phyloP scores from a whole-genome alignment of 1,140 invertebrate species.

The Panulirus ornatus region DNA sequence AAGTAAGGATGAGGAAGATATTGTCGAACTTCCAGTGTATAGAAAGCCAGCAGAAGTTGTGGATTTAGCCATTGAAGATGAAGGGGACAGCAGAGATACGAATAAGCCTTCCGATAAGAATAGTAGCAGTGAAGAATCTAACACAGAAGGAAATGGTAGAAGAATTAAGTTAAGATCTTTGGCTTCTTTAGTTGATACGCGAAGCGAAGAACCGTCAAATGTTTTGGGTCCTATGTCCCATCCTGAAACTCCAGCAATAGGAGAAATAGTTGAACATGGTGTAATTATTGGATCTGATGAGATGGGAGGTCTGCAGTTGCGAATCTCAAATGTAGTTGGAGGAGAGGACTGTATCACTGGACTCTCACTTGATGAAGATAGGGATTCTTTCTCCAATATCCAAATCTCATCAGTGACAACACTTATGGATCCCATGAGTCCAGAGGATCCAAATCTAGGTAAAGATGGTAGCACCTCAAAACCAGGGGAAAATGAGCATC shows the following conservation, averaged over 20 bases:
- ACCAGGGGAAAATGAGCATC: background rate
- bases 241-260: slow-evolving; percentile 56
- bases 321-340: slow-evolving; percentile 75
- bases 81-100: slow-evolving; percentile 16
- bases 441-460: slow-evolving; percentile 55
- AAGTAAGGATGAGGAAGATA: slow-evolving; percentile 33
- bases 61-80: slow-evolving; percentile 50
- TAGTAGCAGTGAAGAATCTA: background rate
- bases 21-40: slow-evolving; percentile 53
- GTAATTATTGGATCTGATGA: slow-evolving; percentile 69
- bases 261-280: slow-evolving; percentile 73
- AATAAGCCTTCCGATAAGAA: background rate
- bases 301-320: slow-evolving; percentile 69
- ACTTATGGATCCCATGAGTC: slow-evolving; percentile 67
- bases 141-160: slow-evolving; percentile 7
- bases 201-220: slow-evolving; percentile 2
- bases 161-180: slow-evolving; percentile 53
- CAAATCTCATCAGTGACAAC: slow-evolving; percentile 73
- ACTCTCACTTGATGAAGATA: slow-evolving; percentile 66
- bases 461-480: background rate
- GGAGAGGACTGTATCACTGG: slow-evolving; percentile 74
- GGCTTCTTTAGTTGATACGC: slow-evolving; percentile 51
- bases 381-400: slow-evolving; percentile 68
- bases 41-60: slow-evolving; percentile 57
- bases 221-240: background rate